phyloP scores from a whole-genome alignment of 2,888 invertebrate genomes.

The Clepsis dumicolana region DNA sequence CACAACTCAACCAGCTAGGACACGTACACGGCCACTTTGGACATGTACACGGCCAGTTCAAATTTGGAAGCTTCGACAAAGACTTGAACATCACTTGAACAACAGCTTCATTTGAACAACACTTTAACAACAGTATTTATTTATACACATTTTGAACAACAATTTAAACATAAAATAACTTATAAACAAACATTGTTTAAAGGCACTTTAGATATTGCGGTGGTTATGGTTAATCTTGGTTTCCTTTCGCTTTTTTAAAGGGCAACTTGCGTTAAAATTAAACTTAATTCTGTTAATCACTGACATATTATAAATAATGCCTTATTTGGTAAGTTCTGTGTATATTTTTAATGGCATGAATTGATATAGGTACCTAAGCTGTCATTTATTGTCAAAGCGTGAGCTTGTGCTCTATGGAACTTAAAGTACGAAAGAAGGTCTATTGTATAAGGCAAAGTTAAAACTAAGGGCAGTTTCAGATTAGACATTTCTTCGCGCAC shows the following conservation, averaged over 20 bases:
- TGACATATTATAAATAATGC: background rate
- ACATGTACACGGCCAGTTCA: background rate
- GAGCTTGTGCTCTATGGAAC: background rate
- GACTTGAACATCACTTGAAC: slow-evolving; percentile 50
- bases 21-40: slow-evolving; percentile 39
- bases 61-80: background rate
- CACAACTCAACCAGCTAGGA: slow-evolving; percentile 39
- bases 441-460: background rate
- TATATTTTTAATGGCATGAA: background rate
- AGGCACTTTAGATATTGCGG: background rate
- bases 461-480: slow-evolving; percentile 1
- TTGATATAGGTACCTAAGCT: background rate
- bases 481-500: background rate
- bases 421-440: background rate
- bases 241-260: background rate
- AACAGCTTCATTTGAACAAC: slow-evolving; percentile 47
- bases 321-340: background rate
- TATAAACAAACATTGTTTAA: background rate
- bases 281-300: background rate
- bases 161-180: background rate
- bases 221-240: background rate
- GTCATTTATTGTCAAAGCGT: background rate
- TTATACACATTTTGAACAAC: slow-evolving; percentile 1
- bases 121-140: background rate
- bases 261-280: background rate